These are phyloP conservation scores for Porites divaricata DNA, from an alignment of 92 coral and sea anemone genomes.

Conservation along the genomic window DNA sequence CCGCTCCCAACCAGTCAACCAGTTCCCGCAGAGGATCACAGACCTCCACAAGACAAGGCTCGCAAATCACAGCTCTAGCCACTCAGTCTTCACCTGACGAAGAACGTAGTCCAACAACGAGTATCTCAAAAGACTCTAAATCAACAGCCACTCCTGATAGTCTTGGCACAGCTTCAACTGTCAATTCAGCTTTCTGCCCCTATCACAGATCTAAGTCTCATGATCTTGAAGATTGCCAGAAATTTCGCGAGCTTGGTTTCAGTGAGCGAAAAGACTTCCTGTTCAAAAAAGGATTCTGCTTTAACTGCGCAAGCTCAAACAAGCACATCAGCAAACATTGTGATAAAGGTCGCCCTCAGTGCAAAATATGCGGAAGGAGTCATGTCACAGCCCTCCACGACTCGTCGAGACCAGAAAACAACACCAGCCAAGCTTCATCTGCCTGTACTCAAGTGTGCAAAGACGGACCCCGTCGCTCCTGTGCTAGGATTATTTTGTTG, in stretches of 20 bases:
- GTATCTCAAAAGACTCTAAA: too few species aligned
- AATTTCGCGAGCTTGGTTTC: slow-evolving; percentile 31
- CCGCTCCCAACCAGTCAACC: too few species aligned
- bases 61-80: too few species aligned
- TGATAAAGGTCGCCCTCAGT: slow-evolving; percentile 11
- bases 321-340: slow-evolving; percentile 41
- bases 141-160: neutral
- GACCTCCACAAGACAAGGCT: too few species aligned
- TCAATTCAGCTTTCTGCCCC: slow-evolving; percentile 36
- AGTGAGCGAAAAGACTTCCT: slow-evolving; percentile 30
- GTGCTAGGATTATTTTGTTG: slow-evolving; percentile 63
- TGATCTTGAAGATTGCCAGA: slow-evolving; percentile 43
- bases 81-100: too few species aligned
- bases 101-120: too few species aligned
- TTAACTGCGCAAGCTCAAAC: slow-evolving; percentile 38
- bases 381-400: slow-evolving; percentile 60
- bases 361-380: slow-evolving; percentile 40
- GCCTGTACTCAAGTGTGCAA: too few species aligned
- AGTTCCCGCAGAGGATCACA: too few species aligned
- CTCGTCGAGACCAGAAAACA: slow-evolving; percentile 14
- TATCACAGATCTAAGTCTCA: slow-evolving; percentile 59
- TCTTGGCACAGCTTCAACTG: neutral
- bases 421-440: neutral
- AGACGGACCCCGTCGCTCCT: slow-evolving; percentile 33
- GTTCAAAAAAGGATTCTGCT: slow-evolving; percentile 23